These are phyloP conservation scores for Crax fasciolata DNA, from an alignment of 2,797 vertebrate species.

Conservation along the genomic window DNA sequence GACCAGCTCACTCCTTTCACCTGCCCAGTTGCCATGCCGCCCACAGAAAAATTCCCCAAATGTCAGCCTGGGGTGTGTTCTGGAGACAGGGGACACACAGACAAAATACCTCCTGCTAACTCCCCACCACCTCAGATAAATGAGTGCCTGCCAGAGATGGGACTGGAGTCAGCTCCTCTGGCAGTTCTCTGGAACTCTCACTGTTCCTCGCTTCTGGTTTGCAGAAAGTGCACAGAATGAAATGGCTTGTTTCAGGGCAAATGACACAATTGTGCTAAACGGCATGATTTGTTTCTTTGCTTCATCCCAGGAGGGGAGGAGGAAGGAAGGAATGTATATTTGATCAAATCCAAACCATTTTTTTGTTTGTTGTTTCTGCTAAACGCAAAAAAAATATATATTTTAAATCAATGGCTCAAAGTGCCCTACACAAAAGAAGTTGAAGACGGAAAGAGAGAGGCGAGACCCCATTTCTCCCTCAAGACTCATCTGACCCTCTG, in stretches of 20 bases:
- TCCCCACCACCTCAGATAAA: conserved; percentile 22
- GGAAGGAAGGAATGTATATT: conserved; percentile 57
- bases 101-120: background rate
- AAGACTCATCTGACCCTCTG: background rate
- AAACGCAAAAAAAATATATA: background rate
- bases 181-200: conserved; percentile 60
- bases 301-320: conserved; percentile 58
- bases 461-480: background rate
- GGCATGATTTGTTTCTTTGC: conserved; percentile 63
- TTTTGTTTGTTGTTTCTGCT: conserved; percentile 8
- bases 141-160: background rate
- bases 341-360: conserved; percentile 41
- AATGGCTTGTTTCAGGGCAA: conserved; percentile 44
- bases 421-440: conserved; percentile 31
- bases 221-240: conserved; percentile 40
- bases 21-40: background rate
- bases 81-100: background rate
- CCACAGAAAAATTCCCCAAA: conserved; percentile 11
- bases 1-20: background rate
- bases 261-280: conserved; percentile 71
- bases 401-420: background rate
- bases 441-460: background rate
- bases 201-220: conserved; percentile 42
- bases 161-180: conserved; percentile 57
- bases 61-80: background rate